Conservation (phyloP, 2,888 invertebrate species). For the Elmis aenea region DNA sequence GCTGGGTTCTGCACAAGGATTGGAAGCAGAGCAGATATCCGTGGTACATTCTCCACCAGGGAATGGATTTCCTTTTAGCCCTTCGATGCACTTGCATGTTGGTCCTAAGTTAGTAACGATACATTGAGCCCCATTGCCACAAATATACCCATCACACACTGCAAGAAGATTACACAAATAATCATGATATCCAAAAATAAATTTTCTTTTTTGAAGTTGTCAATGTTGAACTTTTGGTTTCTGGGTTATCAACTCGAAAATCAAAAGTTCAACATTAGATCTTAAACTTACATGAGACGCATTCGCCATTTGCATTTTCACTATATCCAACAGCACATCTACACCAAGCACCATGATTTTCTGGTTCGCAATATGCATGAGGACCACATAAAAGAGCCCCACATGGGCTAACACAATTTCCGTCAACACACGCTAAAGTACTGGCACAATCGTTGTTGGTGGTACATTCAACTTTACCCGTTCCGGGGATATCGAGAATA, state of each 20-base stretch:
- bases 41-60: conserved; percentile 80
- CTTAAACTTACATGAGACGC: conserved; percentile 66
- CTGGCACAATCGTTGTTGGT: conserved; percentile 74
- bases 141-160: conserved; percentile 72
- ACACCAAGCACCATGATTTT: conserved; percentile 85
- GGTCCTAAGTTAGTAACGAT: conserved; percentile 79
- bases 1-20: conserved; percentile 73
- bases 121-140: conserved; percentile 79
- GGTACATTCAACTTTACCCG: conserved; percentile 61
- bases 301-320: conserved; percentile 74
- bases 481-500: conserved; percentile 52
- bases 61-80: conserved; percentile 85
- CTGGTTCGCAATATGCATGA: conserved; percentile 82
- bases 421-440: conserved; percentile 72
- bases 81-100: conserved; percentile 83
- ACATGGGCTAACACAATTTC: conserved; percentile 79
- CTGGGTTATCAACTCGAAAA: too few relatives aligned
- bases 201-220: too few relatives aligned
- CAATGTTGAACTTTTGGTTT: too few relatives aligned
- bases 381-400: conserved; percentile 70
- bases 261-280: conserved; percentile 6
- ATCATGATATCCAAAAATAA: too few relatives aligned
- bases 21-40: conserved; percentile 73
- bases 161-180: conserved; percentile 11
- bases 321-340: conserved; percentile 78